Base-by-base conservation (phyloP, 2,888 invertebrate genomes). In the Embidobia sp. region DNA sequence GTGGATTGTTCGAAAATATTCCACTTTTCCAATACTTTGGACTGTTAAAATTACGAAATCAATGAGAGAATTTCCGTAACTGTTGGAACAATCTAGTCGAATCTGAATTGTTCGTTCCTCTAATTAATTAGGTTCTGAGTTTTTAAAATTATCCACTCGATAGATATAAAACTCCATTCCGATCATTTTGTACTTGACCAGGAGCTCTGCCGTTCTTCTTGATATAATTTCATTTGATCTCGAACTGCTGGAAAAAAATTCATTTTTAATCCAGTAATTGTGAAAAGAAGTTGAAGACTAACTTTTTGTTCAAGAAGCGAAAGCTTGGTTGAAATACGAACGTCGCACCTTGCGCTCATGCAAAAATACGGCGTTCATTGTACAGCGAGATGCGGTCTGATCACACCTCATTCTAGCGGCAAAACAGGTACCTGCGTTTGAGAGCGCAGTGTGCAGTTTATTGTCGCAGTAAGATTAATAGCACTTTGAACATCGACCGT, bases 401-500 rank as follows among this genome's bases (percentile, higher is more conserved):
- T 74, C 73, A 59, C 73, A 74, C 73, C 64, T 64, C 73, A 64
- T 74, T 59, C 22, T 51, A 66, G 33, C 42, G 55, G 57, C 57
- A 57, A 57, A 73, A 57, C 73, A 61, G 57, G 64, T 64, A 44
- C 73, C 63, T 40, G 57, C 35, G 57, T 63, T 73, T 57, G 64
- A 73, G 49, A 42, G 53, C 57, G 49, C 48, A 44, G 51, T 51
- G 46, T 66, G 66, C 74, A 37, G 40, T 75, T 67, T 44, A 66
- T 74, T 74, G 73, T 75, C 51, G 46, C 33, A 44, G 29, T 33
- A 29, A 69, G 59, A 69, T 69, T 42, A 69, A 69, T 69, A 27
- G 69, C 8, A 46, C 33, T 67, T 40, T 40, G 46, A 57, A 37
- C 27, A 57, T 67, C 40, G 48, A 48, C 7, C 33, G 8, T 57